Evolutionary conservation across 2,888 invertebrate genomes (phyloP).

Genomic region (Norana najaformis): DNA sequence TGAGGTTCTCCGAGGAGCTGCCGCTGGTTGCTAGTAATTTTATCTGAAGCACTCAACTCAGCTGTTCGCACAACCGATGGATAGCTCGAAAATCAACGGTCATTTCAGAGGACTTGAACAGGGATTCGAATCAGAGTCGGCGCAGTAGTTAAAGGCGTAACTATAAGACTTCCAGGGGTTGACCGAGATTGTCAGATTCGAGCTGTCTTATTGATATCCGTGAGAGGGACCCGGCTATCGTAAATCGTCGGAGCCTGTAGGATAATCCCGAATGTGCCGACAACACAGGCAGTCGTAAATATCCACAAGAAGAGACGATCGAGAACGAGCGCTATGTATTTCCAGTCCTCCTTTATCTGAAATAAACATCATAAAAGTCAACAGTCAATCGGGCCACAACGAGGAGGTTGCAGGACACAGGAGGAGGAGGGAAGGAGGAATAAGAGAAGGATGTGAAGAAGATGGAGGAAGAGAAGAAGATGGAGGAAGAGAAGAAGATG

Average conservation of each 20-base stretch:
- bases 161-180: too few relatives aligned
- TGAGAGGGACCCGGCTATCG: constrained; percentile 49
- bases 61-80: too few relatives aligned
- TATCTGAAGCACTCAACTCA: too few relatives aligned
- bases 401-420: background rate
- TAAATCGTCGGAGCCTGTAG: constrained; percentile 61
- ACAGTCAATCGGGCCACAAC: background rate
- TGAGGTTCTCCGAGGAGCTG: too few relatives aligned
- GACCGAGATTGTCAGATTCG: background rate
- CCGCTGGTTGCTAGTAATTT: too few relatives aligned
- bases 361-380: background rate
- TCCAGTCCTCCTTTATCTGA: constrained; percentile 80
- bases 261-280: constrained; percentile 70
- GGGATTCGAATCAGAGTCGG: too few relatives aligned
- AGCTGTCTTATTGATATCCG: constrained; percentile 2
- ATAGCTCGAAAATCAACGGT: too few relatives aligned
- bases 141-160: too few relatives aligned
- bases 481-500: background rate
- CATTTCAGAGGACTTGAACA: too few relatives aligned
- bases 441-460: background rate
- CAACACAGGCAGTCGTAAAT: constrained; percentile 85
- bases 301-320: constrained; percentile 91
- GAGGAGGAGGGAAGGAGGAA: background rate
- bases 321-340: constrained; percentile 92
- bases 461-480: background rate